Evolutionary conservation across 2,888 invertebrate species (phyloP).

Genomic region (Limnephilus auricula): DNA sequence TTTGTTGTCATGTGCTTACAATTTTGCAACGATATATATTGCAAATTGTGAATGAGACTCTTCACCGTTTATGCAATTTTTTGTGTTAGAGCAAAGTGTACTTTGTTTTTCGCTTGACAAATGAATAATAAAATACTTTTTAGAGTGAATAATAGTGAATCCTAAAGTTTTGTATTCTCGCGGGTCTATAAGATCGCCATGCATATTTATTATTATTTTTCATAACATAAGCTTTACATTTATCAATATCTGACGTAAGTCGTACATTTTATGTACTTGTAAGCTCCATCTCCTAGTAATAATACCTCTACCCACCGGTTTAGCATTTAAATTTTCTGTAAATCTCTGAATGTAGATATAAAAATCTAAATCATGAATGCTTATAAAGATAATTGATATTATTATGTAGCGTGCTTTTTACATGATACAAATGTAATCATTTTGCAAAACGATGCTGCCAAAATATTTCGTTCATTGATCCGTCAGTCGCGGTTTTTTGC

Average conservation of each 20-base stretch:
- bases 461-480: conserved; percentile 41
- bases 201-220: background rate
- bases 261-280: background rate
- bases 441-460: conserved; percentile 7
- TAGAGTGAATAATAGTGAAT: conserved; percentile 39
- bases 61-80: background rate
- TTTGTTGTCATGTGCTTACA: conserved; percentile 55
- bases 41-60: conserved; percentile 45
- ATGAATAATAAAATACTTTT: conserved; percentile 36
- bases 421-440: background rate
- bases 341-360: background rate
- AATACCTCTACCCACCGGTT: background rate
- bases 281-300: background rate
- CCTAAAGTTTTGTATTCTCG: conserved; percentile 27
- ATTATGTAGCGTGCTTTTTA: background rate
- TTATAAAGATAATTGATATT: background rate
- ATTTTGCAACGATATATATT: conserved; percentile 39
- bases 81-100: conserved; percentile 30
- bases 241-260: background rate
- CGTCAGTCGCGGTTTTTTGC: conserved; percentile 10
- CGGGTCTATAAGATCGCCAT: background rate
- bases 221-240: background rate
- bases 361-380: background rate
- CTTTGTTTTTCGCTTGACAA: conserved; percentile 29
- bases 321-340: conserved; percentile 2